Base-by-base conservation (phyloP, 2,797 vertebrate species). In the Tokudaia muenninki region DNA sequence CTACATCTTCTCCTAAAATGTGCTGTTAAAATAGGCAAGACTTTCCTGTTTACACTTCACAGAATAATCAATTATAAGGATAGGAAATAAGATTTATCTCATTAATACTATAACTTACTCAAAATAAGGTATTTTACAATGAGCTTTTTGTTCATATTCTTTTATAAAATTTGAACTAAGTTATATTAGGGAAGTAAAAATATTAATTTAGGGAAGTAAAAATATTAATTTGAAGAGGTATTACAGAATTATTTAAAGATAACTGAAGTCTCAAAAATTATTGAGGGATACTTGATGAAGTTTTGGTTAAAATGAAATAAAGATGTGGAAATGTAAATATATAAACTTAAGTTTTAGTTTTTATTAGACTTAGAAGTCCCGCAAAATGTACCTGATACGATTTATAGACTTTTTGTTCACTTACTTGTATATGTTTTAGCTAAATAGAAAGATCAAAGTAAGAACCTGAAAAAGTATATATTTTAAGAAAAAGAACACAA, bases 401-500 rank as follows among this genome's bases (percentile, higher is more conserved):
- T 78, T 97, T 67, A 78, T 77, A 86, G 50, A 52, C 55, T 94
- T 80, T 94, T 89, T 70, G 93, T 97, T 97, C 24, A 74, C 47
- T 96, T 95, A 17, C 57, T 84, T 47, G 29, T 96, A 31, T 94
- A 19, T 67, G 92, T 96, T 24, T 65, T 90, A 95, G 16, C 59
- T 94, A 91, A 95, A 93, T 0, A 94, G 37, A n/a, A 94, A 97
- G 31, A 94, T 6, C 79, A 96, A 95, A 97, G 70, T 86, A 88
- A 93, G 94, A 94, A 22, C n/a, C n/a, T 88, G 24, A 93, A 90
- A 37, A 94, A 91, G 21, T 88, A 7, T 92, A 89, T 96, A 94
- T 88, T 59, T 94, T 93, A 78, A 83, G 55, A 95, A 94, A 94
- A 19, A 70, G 72, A 78, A 63, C 92, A 93, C 4, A 94, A 75